Percentiles rank a stretch among this genome's conserved stretches.
These are phyloP conservation scores for Zygaena filipendulae DNA, from an alignment of 2,888 invertebrate species.

Conservation along the genomic window DNA sequence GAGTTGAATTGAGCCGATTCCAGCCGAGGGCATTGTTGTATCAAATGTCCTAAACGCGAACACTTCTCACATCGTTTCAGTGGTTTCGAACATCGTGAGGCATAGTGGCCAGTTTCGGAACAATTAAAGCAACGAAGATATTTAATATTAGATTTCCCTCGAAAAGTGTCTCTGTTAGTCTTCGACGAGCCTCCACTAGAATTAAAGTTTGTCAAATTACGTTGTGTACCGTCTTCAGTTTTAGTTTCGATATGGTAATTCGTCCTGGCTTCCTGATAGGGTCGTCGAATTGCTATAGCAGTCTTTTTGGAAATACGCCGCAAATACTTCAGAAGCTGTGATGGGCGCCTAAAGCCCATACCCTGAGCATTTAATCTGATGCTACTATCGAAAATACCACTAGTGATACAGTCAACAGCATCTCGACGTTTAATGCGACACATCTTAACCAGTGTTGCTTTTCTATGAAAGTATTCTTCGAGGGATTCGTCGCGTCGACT, in stretches of 20 bases:
- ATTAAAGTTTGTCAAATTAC: not conserved
- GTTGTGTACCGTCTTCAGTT: not conserved
- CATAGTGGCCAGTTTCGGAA: slow-evolving; percentile 1
- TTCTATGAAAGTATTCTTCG: slow-evolving; percentile 14
- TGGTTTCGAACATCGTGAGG: slow-evolving; percentile 2
- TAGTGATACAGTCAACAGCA: slow-evolving; percentile 11
- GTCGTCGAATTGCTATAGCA: too few relatives aligned
- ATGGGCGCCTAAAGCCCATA: slow-evolving; percentile 3
- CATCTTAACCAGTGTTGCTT: slow-evolving; percentile 11
- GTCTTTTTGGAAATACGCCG: slow-evolving; percentile 4
- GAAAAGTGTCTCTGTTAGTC: not conserved
- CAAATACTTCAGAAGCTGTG: slow-evolving; percentile 4
- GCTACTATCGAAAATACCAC: slow-evolving; percentile 11
- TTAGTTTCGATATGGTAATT: too few relatives aligned
- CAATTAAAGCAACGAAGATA: slow-evolving; percentile 4
- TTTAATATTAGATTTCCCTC: not conserved
- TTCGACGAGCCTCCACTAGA: not conserved
- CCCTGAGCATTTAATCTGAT: slow-evolving; percentile 9
- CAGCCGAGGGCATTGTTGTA: too few relatives aligned
- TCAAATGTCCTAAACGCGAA: slow-evolving; percentile 3
- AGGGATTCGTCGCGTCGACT: slow-evolving; percentile 14
- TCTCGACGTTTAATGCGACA: slow-evolving; percentile 9
- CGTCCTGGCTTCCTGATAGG: too few relatives aligned
- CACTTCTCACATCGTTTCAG: slow-evolving; percentile 4
- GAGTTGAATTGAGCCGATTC: not conserved